phyloP scores from a whole-genome alignment of 2,797 vertebrate genomes.

The Enteromius trimaculatus region DNA sequence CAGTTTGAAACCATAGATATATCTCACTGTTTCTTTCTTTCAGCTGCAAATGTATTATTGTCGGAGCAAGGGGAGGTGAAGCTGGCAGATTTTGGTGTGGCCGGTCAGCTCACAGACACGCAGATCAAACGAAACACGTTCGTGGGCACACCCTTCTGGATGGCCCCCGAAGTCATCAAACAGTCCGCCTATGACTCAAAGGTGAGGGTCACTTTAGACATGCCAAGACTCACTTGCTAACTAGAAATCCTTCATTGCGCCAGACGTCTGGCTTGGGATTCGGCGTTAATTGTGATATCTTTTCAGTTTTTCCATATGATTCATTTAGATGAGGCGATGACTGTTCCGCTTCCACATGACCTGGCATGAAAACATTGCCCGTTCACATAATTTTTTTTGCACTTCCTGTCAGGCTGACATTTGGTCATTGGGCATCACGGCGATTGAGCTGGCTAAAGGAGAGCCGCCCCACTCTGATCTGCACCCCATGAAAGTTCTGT shows the following conservation, averaged over 20 bases:
- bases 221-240: background rate
- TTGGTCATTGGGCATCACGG: conserved; percentile 98
- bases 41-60: conserved; percentile 89
- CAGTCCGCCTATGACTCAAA: conserved; percentile 98
- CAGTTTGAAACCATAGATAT: conserved; percentile 5
- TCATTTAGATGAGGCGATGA: background rate
- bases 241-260: background rate
- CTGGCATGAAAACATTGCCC: background rate
- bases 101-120: conserved; percentile 95
- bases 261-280: conserved; percentile 7
- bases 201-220: conserved; percentile 71
- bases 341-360: background rate
- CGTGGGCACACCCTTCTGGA: conserved; percentile 98
- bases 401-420: conserved; percentile 87
- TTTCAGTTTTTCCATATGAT: background rate
- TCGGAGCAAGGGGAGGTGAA: conserved; percentile 98
- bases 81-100: conserved; percentile 95
- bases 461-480: conserved; percentile 96
- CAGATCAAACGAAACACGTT: conserved; percentile 99
- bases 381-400: background rate
- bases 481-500: conserved; percentile 98
- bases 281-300: background rate
- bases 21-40: background rate
- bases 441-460: conserved; percentile 95
- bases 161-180: conserved; percentile 98